These are phyloP conservation scores for Rhopalosiphum maidis DNA, from an alignment of 1,140 invertebrate species.

Conservation along the genomic window DNA sequence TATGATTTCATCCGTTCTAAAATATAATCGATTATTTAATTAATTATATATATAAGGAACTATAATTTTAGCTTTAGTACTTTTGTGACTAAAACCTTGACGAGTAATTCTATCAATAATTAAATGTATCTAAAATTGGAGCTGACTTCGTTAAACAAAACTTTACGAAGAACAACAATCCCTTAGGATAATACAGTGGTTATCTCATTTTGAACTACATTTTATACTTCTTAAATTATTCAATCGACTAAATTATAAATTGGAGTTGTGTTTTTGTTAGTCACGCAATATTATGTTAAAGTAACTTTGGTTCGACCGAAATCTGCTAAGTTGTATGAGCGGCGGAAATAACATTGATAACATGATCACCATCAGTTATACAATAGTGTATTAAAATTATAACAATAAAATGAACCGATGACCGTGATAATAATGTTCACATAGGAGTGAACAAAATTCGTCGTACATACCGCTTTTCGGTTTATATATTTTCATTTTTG, in stretches of 20 bases:
- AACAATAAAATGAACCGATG: not conserved
- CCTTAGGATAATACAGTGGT: not conserved
- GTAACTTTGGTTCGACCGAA: not conserved
- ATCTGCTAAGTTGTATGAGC: not conserved
- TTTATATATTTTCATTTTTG: not conserved
- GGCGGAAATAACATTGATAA: not conserved
- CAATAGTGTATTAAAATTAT: not conserved
- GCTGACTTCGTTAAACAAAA: not conserved
- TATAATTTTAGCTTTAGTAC: not conserved
- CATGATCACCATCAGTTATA: not conserved
- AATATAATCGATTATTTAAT: not conserved
- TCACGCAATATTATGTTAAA: not conserved
- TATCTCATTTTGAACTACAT: not conserved
- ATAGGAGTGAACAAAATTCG: not conserved
- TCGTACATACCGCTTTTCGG: not conserved
- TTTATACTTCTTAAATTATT: constrained; percentile 32
- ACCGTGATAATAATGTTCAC: not conserved
- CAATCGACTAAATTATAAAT: not conserved
- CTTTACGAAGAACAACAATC: not conserved
- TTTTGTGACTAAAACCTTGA: not conserved
- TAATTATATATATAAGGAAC: not conserved
- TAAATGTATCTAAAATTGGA: not conserved
- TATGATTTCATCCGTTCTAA: not conserved
- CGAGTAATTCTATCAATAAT: not conserved
- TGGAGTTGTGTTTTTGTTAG: not conserved